phyloP scores from a whole-genome alignment of 2,797 vertebrate genomes.

The Pipistrellus nathusii region DNA sequence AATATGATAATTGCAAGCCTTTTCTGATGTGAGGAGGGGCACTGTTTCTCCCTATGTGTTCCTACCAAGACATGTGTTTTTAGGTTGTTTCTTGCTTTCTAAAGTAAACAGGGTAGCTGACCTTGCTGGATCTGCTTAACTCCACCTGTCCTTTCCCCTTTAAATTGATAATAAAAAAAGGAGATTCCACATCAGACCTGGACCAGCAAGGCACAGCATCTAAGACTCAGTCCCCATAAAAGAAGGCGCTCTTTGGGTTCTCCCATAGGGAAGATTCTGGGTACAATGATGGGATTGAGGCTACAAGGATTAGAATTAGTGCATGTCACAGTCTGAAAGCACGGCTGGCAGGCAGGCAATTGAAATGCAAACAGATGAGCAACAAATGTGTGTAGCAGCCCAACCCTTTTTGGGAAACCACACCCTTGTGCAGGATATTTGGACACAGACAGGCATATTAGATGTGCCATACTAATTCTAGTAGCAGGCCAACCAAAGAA shows the following conservation, averaged over 20 bases:
- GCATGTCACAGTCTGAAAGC: not conserved
- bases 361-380: conserved; percentile 23
- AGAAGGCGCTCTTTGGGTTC: not conserved
- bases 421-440: not conserved
- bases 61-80: not conserved
- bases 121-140: conserved; percentile 25
- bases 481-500: conserved; percentile 40
- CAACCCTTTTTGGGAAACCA: not conserved
- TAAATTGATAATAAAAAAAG: not conserved
- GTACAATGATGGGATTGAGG: not conserved
- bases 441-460: not conserved
- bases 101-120: not conserved
- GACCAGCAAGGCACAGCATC: not conserved
- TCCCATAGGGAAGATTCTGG: not conserved
- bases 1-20: not conserved
- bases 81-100: not conserved
- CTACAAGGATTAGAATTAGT: not conserved
- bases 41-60: not conserved
- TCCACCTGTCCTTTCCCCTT: not conserved
- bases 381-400: conserved; percentile 30
- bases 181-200: not conserved
- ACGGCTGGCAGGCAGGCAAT: not conserved
- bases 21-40: not conserved
- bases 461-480: not conserved
- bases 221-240: not conserved